Evolutionary conservation across 2,113 vertebrate genomes (phyloP).

Genomic region (Danio rerio): GRCz12tu NC_133176.1:9005001-9005500

Average conservation of each 20-base stretch:
- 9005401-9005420: slow-evolving; percentile 24
- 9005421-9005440: neutral
- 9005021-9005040: neutral
- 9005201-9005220: slow-evolving; percentile 40
- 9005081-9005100: neutral
- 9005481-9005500: slow-evolving; percentile 53
- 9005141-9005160: slow-evolving; percentile 58
- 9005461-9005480: slow-evolving; percentile 40
- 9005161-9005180: slow-evolving; percentile 52
- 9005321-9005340: neutral
- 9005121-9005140: slow-evolving; percentile 1
- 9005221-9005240: slow-evolving; percentile 30
- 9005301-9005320: neutral
- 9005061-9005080: neutral
- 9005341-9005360: neutral
- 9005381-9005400: neutral
- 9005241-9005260: slow-evolving; percentile 29
- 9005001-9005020: neutral
- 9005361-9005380: neutral
- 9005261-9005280: slow-evolving; percentile 12
- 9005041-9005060: neutral
- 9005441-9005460: slow-evolving; percentile 37
- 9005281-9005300: neutral
- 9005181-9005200: slow-evolving; percentile 23
- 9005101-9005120: slow-evolving; percentile 39